Conservation (phyloP, 2,113 vertebrate species). For the Corapipo altera region DNA sequence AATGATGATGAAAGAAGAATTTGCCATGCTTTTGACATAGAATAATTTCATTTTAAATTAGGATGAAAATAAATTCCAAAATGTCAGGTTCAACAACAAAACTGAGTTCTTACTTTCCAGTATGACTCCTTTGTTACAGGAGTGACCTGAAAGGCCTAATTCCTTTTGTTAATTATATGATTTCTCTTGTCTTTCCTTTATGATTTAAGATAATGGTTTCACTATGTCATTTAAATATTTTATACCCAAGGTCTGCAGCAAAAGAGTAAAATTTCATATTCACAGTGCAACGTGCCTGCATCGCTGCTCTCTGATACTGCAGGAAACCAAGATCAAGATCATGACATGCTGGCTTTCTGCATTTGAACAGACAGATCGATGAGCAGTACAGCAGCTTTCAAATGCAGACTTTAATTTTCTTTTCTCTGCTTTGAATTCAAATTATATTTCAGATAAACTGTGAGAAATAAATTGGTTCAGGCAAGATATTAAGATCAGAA, state of each 20-base stretch:
- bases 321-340: not conserved
- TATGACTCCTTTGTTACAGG: not conserved
- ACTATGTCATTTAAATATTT: conserved; percentile 29
- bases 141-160: not conserved
- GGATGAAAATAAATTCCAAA: not conserved
- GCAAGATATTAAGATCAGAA: conserved; percentile 53
- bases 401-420: not conserved
- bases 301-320: not conserved
- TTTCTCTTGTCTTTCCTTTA: not conserved
- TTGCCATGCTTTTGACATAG: not conserved
- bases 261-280: not conserved
- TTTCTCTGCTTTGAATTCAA: conserved; percentile 27
- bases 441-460: conserved; percentile 36
- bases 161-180: not conserved
- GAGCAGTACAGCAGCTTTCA: not conserved
- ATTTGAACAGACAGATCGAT: not conserved
- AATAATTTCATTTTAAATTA: not conserved
- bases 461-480: conserved; percentile 40
- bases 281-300: not conserved
- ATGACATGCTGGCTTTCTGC: not conserved
- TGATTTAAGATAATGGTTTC: not conserved
- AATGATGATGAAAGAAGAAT: not conserved
- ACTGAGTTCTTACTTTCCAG: not conserved
- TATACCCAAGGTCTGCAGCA: not conserved
- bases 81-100: not conserved